Evolutionary conservation across 2,797 vertebrate genomes (phyloP), one percentile per base, ranked within the genome.

Genomic region (Sebastes minor): DNA sequence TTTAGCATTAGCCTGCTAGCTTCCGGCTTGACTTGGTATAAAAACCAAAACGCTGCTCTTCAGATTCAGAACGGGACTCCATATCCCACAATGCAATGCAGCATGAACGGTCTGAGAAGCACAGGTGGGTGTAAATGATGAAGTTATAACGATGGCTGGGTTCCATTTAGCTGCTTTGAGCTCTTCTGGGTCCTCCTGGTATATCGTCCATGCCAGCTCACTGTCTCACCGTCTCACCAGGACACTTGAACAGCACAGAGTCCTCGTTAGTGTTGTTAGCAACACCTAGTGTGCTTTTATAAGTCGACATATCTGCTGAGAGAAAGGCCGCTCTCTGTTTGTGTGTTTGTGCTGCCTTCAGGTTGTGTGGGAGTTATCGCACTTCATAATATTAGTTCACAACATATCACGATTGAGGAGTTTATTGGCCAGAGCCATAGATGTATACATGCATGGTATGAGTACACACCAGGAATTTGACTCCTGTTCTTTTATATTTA

Each of bases 301-400:
- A 16, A 49, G 42, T 32, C 33, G 23, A 23, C 6, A 10, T n/a
- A 28, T n/a, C 18, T 6, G 18, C 32, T 33, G 28, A 3, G 28
- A 6, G 0, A 49, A 28, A 32, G 8, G 20, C 20, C 10, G 13
- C 1, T 79, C 64, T 69, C 11, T 65, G 70, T 77, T 46, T 76
- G 60, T 85, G 53, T 49, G 71, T 14, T 14, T 42, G 71, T 67
- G 86, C 20, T 77, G 42, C 87, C 22, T 86, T 86, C 66, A 69
- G 0, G 64, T 1, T 0, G 1, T 4, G 63, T 65, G 25, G 86
- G 83, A 81, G 2, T 5, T 49, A 65, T 7, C 1, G 1, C 2
- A 35, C 3, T 1, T 32, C 2, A 12, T 25, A 6, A 1, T 9
- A 5, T 6, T 2, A 16, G 1, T 30, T 0, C 3, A 38, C 7